Conservation (phyloP, 2,113 vertebrate species). For the Oenanthe oenanthe region DNA sequence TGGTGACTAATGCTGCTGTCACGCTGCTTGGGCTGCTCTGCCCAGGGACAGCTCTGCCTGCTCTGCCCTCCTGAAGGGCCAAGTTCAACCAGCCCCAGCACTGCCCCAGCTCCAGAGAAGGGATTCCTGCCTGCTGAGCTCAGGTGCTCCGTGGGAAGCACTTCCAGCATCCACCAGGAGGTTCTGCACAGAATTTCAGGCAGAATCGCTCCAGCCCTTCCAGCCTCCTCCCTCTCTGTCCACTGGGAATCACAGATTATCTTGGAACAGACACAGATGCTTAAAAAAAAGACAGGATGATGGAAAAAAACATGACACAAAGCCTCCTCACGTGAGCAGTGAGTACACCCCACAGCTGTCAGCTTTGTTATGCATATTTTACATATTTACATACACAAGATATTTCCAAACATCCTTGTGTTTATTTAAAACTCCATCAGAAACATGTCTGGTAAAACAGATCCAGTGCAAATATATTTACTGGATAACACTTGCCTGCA, state of each 20-base stretch:
- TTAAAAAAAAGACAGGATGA: background rate
- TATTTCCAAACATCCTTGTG: constrained; percentile 74
- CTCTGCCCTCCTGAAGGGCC: background rate
- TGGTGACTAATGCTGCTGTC: background rate
- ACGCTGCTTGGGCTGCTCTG: background rate
- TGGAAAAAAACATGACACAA: constrained; percentile 62
- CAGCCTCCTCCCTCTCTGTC: constrained; percentile 42
- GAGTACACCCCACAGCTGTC: constrained; percentile 74
- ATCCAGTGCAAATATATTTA: constrained; percentile 63
- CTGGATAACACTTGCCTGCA: constrained; percentile 31
- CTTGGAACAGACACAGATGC: constrained; percentile 32
- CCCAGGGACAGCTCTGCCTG: rapidly evolving
- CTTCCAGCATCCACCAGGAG: background rate
- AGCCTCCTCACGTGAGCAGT: constrained; percentile 45
- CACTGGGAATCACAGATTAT: constrained; percentile 59
- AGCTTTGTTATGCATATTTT: constrained; percentile 75
- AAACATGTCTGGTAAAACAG: constrained; percentile 61
- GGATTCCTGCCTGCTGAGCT: background rate
- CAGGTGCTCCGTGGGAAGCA: background rate
- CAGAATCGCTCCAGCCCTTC: background rate
- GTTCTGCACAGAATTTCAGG: background rate
- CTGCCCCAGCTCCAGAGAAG: background rate
- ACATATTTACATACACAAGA: constrained; percentile 79
- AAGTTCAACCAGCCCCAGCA: background rate
- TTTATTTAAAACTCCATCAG: constrained; percentile 76